phyloP scores from a whole-genome alignment of 2,797 vertebrate genomes.

The Triplophysa bombifrons region DNA sequence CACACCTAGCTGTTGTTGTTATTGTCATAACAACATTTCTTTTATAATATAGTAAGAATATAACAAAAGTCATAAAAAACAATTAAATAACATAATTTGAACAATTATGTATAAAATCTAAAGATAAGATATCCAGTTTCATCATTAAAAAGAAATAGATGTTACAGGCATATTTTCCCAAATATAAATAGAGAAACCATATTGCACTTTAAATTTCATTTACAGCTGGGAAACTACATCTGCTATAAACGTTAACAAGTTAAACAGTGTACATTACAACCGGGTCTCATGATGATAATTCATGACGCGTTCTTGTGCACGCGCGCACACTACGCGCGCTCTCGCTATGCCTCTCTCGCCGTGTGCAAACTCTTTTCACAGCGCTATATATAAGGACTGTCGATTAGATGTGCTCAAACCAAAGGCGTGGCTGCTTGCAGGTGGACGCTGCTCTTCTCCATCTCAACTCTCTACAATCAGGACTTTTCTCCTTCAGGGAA shows the following conservation, averaged over 20 bases:
- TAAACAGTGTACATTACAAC: neutral
- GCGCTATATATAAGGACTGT: slow-evolving; percentile 65
- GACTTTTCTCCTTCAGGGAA: slow-evolving; percentile 40
- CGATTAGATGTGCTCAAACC: slow-evolving; percentile 57
- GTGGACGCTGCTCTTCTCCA: slow-evolving; percentile 57
- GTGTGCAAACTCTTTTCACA: slow-evolving; percentile 63
- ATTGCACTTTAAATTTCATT: no score
- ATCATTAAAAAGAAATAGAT: no score
- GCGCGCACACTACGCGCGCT: neutral
- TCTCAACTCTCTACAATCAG: slow-evolving; percentile 21
- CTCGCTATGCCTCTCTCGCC: slow-evolving; percentile 56
- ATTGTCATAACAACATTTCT: neutral
- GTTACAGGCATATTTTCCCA: no score
- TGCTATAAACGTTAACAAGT: no score
- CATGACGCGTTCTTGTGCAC: neutral
- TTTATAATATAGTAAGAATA: no score
- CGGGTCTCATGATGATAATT: neutral
- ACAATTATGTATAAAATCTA: no score
- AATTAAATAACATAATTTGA: no score
- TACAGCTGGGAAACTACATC: neutral
- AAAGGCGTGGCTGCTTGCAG: slow-evolving; percentile 65
- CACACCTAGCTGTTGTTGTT: neutral
- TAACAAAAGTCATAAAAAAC: no score
- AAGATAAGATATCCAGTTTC: no score
- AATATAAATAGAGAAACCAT: no score